A percentile compares a stretch with the other conserved stretches of the same genome.
phyloP scores from a whole-genome alignment of 1,140 invertebrate species.

The Calliphora vicina region DNA sequence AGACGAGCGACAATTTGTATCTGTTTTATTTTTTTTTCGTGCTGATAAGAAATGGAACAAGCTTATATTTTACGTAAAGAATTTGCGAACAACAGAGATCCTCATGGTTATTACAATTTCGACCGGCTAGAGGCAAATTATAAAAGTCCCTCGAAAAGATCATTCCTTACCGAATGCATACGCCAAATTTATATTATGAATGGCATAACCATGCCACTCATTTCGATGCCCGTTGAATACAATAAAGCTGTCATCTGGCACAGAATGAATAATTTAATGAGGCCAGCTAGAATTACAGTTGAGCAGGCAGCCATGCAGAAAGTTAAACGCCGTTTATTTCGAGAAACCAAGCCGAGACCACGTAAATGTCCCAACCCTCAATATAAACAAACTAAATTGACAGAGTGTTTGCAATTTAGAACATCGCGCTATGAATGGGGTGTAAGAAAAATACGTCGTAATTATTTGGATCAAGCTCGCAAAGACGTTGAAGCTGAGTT shows the following conservation, averaged over 20 bases:
- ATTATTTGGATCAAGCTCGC: conserved; percentile 42
- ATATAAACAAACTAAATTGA: conserved; percentile 42
- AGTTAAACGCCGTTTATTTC: conserved; percentile 53
- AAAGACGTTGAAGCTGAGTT: conserved; percentile 24
- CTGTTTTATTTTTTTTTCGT: background rate
- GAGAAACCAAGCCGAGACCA: conserved; percentile 15
- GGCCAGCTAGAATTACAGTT: background rate
- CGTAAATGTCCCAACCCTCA: conserved; percentile 38
- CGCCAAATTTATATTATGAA: conserved; percentile 50
- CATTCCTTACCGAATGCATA: conserved; percentile 53
- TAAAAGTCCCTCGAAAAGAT: conserved; percentile 45
- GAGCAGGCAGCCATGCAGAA: conserved; percentile 39
- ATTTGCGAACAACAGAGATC: background rate
- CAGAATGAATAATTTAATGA: background rate
- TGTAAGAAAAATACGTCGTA: conserved; percentile 38
- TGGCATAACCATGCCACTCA: conserved; percentile 24
- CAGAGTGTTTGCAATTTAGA: conserved; percentile 41
- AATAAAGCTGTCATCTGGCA: background rate
- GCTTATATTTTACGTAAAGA: conserved; percentile 8
- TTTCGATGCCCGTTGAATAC: background rate
- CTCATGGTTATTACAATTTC: conserved; percentile 7
- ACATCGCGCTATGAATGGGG: conserved; percentile 45
- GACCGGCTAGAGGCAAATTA: background rate
- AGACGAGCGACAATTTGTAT: background rate
- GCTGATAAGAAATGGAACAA: conserved; percentile 18